Evolutionary conservation across 2,888 invertebrate species (phyloP).

Genomic region (Arrhopalites spinosus): DNA sequence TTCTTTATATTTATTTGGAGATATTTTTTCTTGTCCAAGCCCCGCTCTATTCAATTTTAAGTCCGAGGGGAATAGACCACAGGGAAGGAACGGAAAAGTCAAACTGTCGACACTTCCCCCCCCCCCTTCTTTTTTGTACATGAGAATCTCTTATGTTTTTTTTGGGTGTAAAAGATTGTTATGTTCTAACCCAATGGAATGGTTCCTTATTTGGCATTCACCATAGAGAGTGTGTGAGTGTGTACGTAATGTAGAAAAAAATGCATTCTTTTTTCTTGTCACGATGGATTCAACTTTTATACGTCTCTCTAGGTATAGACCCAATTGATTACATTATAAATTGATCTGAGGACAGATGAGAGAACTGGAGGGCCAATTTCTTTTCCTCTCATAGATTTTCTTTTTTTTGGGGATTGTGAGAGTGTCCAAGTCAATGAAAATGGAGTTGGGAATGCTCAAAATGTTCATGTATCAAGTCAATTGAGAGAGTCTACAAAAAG

Average conservation of each 20-base stretch:
- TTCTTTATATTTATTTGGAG: slow-evolving; percentile 24
- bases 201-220: neutral
- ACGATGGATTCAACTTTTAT: too few species aligned
- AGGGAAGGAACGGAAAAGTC: slow-evolving; percentile 5
- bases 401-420: too few species aligned
- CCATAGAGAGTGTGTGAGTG: neutral
- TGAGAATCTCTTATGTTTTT: neutral
- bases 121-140: neutral
- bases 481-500: neutral
- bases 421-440: too few species aligned
- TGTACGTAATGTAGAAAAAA: too few species aligned
- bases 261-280: too few species aligned
- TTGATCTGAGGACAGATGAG: neutral
- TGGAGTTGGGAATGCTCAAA: too few species aligned
- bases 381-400: too few species aligned
- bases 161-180: slow-evolving; percentile 9
- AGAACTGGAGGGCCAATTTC: neutral
- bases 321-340: slow-evolving; percentile 4
- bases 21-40: slow-evolving; percentile 14
- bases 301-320: too few species aligned
- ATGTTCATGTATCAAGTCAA: too few species aligned
- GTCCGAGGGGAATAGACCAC: slow-evolving; percentile 28
- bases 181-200: neutral
- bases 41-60: slow-evolving; percentile 24
- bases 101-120: slow-evolving; percentile 16